Conservation (phyloP, 2,888 invertebrate genomes). For the Quadroppia sp. region DNA sequence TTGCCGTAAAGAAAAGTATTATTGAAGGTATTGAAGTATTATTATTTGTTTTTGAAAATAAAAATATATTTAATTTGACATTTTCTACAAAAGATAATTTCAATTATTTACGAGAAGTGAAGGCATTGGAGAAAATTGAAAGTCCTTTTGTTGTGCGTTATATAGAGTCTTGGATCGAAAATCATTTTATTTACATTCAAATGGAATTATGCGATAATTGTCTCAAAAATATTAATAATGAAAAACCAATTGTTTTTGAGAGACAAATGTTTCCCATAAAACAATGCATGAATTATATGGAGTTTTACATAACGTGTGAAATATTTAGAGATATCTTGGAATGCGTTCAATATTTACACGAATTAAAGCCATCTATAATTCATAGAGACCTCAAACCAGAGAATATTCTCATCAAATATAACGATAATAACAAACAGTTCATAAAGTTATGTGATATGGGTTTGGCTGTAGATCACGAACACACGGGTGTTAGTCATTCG, state of each 20-base stretch:
- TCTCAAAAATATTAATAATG: background rate
- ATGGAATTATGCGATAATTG: background rate
- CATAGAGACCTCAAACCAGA: background rate
- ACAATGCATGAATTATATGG: background rate
- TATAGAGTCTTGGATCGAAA: background rate
- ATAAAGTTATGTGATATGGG: background rate
- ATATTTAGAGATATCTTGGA: background rate
- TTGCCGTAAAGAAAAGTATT: too few species aligned
- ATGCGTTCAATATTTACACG: background rate
- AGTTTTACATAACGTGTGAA: background rate
- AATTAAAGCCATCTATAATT: background rate
- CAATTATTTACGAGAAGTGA: background rate
- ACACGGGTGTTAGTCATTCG: background rate
- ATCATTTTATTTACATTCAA: background rate
- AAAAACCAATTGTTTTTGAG: background rate
- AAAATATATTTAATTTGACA: too few species aligned
- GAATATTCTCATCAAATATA: background rate
- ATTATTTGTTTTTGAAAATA: too few species aligned
- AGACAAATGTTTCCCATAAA: background rate
- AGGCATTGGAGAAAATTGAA: background rate
- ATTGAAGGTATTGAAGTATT: too few species aligned
- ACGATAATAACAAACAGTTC: background rate
- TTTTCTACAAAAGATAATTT: background rate
- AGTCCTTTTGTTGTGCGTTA: background rate
- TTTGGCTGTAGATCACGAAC: background rate